Evolutionary conservation across 1,140 invertebrate species (phyloP).

Genomic region (Drosophila sechellia): DNA sequence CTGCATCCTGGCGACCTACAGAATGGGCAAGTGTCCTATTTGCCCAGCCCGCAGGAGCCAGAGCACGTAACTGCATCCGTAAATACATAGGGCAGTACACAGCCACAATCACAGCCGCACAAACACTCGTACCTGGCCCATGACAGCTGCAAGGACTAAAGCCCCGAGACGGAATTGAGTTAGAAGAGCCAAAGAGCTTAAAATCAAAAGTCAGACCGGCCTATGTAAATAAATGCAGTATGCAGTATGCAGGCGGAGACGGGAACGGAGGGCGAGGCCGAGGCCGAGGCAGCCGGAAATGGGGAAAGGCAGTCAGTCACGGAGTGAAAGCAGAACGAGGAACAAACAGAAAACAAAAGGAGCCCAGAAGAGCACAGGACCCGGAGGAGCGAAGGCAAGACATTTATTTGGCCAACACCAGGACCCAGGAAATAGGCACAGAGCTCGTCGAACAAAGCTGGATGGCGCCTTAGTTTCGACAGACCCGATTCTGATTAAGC

Average conservation of each 20-base stretch:
- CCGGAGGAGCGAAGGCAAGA: conserved; percentile 40
- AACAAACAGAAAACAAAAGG: conserved; percentile 37
- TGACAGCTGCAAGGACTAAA: conserved; percentile 58
- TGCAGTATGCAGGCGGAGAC: conserved; percentile 68
- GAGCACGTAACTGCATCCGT: conserved; percentile 74
- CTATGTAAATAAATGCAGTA: conserved; percentile 82
- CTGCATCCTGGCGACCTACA: conserved; percentile 40
- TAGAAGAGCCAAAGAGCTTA: conserved; percentile 71
- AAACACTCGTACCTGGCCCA: conserved; percentile 47
- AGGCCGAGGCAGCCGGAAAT: conserved; percentile 21
- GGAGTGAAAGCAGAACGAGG: conserved; percentile 47
- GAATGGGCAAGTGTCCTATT: conserved; percentile 46
- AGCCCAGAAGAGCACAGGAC: conserved; percentile 9
- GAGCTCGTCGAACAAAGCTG: conserved; percentile 48
- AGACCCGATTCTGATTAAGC: conserved; percentile 73
- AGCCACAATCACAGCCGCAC: conserved; percentile 13
- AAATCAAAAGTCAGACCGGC: conserved; percentile 78
- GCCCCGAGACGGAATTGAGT: conserved; percentile 70
- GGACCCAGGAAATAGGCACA: conserved; percentile 18
- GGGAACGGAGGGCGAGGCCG: background rate
- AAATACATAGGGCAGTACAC: conserved; percentile 58
- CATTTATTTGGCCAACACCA: conserved; percentile 55
- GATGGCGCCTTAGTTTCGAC: conserved; percentile 69
- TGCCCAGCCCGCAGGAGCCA: conserved; percentile 45
- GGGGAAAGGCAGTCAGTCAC: conserved; percentile 28